Conservation (phyloP, 2,888 invertebrate species). For the Leptopilina syphax region DNA sequence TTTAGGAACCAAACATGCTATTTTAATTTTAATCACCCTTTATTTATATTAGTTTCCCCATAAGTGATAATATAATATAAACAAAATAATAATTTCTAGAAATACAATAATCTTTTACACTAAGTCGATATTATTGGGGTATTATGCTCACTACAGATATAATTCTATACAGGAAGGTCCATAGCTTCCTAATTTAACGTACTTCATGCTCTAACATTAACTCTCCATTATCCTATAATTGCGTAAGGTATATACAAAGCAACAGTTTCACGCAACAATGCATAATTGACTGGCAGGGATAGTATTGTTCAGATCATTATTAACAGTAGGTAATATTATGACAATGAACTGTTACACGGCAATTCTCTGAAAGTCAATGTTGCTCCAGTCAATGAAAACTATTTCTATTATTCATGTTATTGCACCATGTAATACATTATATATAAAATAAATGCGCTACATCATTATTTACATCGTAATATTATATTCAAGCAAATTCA, state of each 20-base stretch:
- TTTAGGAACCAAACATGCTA: too few species aligned
- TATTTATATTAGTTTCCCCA: too few species aligned
- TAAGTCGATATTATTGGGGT: neutral
- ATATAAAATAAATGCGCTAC: too few species aligned
- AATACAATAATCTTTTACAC: too few species aligned
- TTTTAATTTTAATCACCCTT: too few species aligned
- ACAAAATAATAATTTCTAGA: neutral
- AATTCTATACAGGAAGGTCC: neutral
- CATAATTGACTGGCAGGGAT: slow-evolving; percentile 53
- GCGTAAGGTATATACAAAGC: slow-evolving; percentile 49
- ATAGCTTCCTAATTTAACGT: slow-evolving; percentile 41
- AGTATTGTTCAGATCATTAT: slow-evolving; percentile 54
- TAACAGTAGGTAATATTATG: slow-evolving; percentile 50
- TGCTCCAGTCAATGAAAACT: neutral
- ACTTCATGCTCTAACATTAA: slow-evolving; percentile 47
- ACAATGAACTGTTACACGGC: slow-evolving; percentile 47
- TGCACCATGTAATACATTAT: neutral
- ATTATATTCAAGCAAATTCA: neutral
- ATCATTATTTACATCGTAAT: neutral
- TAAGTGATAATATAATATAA: too few species aligned
- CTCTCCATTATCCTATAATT: slow-evolving; percentile 53
- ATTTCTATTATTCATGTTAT: neutral
- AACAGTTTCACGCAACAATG: slow-evolving; percentile 52
- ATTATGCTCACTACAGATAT: neutral
- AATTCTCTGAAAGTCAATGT: slow-evolving; percentile 2